Conservation (phyloP, 2,797 vertebrate genomes). For the Austrolebias charrua region DNA sequence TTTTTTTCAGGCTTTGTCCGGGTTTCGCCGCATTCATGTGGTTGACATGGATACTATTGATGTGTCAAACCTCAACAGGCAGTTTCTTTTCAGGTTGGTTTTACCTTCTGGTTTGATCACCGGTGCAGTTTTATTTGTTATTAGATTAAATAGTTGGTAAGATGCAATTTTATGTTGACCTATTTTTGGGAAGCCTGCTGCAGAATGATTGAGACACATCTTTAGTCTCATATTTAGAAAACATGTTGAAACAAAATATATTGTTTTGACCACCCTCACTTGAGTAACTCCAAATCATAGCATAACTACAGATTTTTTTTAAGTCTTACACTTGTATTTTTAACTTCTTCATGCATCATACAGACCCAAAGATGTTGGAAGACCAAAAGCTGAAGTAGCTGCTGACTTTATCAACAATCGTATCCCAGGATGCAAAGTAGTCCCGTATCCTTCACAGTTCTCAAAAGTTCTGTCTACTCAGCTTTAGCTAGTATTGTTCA, state of each 20-base stretch:
- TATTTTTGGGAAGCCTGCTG: too few relatives aligned
- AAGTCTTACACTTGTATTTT: not conserved
- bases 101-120: not conserved
- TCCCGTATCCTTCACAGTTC: conserved; percentile 85
- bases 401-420: conserved; percentile 93
- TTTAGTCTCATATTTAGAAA: too few relatives aligned
- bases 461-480: not conserved
- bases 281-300: too few relatives aligned
- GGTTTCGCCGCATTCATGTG: conserved; percentile 96
- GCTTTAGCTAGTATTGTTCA: not conserved
- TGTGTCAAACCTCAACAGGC: conserved; percentile 96
- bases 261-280: too few relatives aligned
- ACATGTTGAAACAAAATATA: too few relatives aligned
- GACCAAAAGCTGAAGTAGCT: conserved; percentile 95
- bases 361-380: conserved; percentile 92
- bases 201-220: too few relatives aligned
- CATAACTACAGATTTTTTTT: too few relatives aligned
- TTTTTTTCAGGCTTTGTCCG: conserved; percentile 88
- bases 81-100: conserved; percentile 96
- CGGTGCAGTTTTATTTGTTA: not conserved
- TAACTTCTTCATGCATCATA: conserved; percentile 5
- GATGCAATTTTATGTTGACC: not conserved
- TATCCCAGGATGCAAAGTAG: conserved; percentile 87
- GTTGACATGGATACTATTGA: conserved; percentile 99
- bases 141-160: not conserved